Evolutionary conservation across 1,140 invertebrate species (phyloP).

Genomic region (Conus ventricosus): DNA sequence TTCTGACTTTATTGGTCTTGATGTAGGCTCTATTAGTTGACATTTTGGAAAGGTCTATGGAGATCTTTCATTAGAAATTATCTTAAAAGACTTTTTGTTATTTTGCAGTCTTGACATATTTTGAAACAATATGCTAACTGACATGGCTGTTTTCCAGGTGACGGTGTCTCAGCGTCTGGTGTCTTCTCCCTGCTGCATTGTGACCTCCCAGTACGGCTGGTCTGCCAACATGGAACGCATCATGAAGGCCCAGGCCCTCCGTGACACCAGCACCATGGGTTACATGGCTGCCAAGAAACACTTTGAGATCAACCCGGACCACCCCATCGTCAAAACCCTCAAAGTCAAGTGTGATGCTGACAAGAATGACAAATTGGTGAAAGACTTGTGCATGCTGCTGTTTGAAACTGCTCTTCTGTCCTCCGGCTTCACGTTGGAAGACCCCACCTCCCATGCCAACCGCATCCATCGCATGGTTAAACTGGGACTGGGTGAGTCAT

Average conservation of each 20-base stretch:
- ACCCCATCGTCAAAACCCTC: constrained; percentile 93
- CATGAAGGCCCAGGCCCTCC: constrained; percentile 97
- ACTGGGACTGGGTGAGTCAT: constrained; percentile 89
- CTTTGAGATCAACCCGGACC: constrained; percentile 97
- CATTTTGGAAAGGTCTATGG: constrained; percentile 95
- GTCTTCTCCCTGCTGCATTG: constrained; percentile 87
- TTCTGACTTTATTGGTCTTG: too few relatives aligned
- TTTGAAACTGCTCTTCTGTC: constrained; percentile 75
- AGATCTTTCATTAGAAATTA: constrained; percentile 81
- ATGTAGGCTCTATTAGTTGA: too few relatives aligned
- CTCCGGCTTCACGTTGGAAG: constrained; percentile 64
- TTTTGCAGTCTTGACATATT: constrained; percentile 80
- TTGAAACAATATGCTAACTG: constrained; percentile 85
- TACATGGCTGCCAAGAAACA: constrained; percentile 99
- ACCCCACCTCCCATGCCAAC: constrained; percentile 75
- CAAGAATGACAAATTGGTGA: constrained; percentile 97
- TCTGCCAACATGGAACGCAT: constrained; percentile 92
- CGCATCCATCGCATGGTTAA: constrained; percentile 92
- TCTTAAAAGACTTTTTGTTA: constrained; percentile 93
- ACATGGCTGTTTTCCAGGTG: constrained; percentile 98
- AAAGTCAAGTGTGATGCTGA: constrained; percentile 93
- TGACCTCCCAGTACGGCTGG: neutral
- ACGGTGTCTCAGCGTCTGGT: constrained; percentile 94
- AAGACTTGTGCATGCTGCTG: constrained; percentile 73
- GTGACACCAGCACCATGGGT: constrained; percentile 97